Evolutionary conservation across 2,888 invertebrate genomes (phyloP).

Genomic region (Fragum sueziense): DNA sequence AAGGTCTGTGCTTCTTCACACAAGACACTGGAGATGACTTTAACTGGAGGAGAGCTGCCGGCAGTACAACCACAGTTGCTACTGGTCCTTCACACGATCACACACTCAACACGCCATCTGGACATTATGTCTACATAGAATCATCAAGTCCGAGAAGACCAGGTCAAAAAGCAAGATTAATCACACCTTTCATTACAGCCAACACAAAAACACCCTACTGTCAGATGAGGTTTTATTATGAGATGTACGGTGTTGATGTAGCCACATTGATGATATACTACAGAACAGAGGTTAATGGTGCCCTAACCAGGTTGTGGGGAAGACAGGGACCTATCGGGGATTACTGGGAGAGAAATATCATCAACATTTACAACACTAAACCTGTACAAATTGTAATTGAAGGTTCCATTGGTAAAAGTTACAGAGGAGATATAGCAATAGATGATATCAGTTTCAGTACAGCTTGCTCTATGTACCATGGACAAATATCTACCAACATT

Average conservation of each 20-base stretch:
- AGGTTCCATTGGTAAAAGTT: slow-evolving; percentile 69
- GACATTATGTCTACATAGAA: slow-evolving; percentile 76
- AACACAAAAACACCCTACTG: slow-evolving; percentile 62
- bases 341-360: slow-evolving; percentile 70
- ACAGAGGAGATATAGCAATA: slow-evolving; percentile 75
- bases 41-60: slow-evolving; percentile 76
- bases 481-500: slow-evolving; percentile 61
- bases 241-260: slow-evolving; percentile 77
- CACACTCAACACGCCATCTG: slow-evolving; percentile 70
- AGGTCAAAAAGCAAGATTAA: slow-evolving; percentile 79
- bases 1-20: slow-evolving; percentile 70
- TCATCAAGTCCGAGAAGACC: slow-evolving; percentile 66
- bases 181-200: slow-evolving; percentile 65
- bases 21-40: slow-evolving; percentile 77
- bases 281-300: slow-evolving; percentile 70
- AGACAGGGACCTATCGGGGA: slow-evolving; percentile 65
- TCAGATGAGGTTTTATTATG: slow-evolving; percentile 75
- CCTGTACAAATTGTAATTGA: slow-evolving; percentile 77
- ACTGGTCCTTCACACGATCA: slow-evolving; percentile 80
- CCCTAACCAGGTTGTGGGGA: slow-evolving; percentile 59
- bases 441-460: slow-evolving; percentile 78
- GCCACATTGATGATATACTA: slow-evolving; percentile 73
- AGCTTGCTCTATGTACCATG: slow-evolving; percentile 66
- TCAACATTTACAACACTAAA: slow-evolving; percentile 61
- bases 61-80: slow-evolving; percentile 67